A percentile compares a stretch with the other conserved stretches of the same genome.
These are phyloP conservation scores for Drosophila equinoxialis DNA, from an alignment of 1,140 invertebrate genomes.

Conservation along the genomic window DNA sequence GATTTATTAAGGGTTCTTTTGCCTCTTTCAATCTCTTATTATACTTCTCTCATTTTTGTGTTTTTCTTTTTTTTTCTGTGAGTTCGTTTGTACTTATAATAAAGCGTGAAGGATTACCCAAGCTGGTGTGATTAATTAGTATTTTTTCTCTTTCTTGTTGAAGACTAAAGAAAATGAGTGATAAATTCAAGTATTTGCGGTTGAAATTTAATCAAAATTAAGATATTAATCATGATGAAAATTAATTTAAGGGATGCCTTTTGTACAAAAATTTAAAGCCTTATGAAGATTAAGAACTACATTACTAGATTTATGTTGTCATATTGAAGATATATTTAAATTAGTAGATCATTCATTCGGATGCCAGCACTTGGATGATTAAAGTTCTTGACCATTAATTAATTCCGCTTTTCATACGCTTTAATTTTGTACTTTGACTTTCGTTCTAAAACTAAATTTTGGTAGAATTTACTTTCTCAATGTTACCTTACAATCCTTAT, in stretches of 20 bases:
- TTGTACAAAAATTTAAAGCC: background rate
- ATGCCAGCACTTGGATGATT: no score
- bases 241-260: background rate
- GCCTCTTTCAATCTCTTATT: background rate
- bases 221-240: conserved; percentile 8
- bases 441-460: no score
- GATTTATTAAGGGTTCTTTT: conserved; percentile 55
- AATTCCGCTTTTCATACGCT: background rate
- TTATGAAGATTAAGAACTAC: no score
- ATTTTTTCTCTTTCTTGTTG: background rate
- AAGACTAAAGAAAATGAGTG: background rate
- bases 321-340: no score
- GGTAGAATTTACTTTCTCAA: no score
- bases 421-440: background rate
- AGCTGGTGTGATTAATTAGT: conserved; percentile 9
- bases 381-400: no score
- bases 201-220: conserved; percentile 9
- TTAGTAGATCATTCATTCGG: no score
- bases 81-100: conserved; percentile 3
- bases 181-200: conserved; percentile 9
- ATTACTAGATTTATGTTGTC: no score
- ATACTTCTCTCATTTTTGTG: background rate
- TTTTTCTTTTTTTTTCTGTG: background rate
- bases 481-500: background rate
- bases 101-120: conserved; percentile 7